These are phyloP conservation scores for Ciconia stormi DNA, from an alignment of 2,113 vertebrate genomes.

Conservation along the genomic window DNA sequence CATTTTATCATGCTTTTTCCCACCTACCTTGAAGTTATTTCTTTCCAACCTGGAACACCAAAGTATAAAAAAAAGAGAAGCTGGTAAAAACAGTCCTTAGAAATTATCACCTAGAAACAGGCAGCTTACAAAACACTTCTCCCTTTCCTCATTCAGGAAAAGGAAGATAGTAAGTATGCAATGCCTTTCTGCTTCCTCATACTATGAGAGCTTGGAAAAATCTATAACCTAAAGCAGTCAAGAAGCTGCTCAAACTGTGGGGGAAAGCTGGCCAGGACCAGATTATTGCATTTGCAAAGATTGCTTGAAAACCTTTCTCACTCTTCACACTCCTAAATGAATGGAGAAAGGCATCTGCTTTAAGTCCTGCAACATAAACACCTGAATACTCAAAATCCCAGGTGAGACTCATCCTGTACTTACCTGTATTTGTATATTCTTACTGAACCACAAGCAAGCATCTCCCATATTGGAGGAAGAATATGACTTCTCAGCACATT, in stretches of 20 bases:
- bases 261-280: background rate
- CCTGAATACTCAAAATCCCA: background rate
- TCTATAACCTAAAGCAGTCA: background rate
- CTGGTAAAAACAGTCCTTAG: background rate
- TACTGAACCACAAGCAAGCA: background rate
- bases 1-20: background rate
- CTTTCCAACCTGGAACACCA: background rate
- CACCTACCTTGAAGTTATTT: background rate
- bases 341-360: background rate
- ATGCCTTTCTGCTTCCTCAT: background rate
- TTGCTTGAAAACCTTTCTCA: background rate
- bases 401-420: background rate
- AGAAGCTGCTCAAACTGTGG: background rate
- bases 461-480: background rate
- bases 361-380: background rate
- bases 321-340: background rate
- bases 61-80: background rate
- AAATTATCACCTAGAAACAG: background rate
- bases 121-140: background rate
- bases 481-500: background rate
- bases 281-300: background rate
- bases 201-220: background rate
- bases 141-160: background rate
- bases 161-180: background rate
- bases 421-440: background rate